Percentiles rank a stretch among this genome's conserved stretches.
phyloP scores from a whole-genome alignment of 2,888 invertebrate species.

The Encarsia formosa region DNA sequence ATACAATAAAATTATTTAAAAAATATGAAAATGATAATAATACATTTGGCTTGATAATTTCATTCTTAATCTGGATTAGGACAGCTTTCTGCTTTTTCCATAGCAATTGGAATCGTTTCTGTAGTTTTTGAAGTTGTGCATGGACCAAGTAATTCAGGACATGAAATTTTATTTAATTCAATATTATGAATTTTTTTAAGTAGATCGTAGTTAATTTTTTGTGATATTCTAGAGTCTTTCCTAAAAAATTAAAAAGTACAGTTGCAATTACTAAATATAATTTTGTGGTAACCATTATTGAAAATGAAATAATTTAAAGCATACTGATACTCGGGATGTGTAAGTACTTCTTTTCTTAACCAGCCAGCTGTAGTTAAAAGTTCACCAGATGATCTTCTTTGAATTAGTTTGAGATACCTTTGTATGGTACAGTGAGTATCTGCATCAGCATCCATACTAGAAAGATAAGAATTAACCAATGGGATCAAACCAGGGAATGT shows the following conservation, averaged over 20 bases:
- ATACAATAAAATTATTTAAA: constrained; percentile 26
- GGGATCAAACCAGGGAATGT: constrained; percentile 93
- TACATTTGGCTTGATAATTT: constrained; percentile 24
- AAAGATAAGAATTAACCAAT: constrained; percentile 88
- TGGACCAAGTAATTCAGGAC: constrained; percentile 73
- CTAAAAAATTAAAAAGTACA: constrained; percentile 51
- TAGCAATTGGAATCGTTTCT: constrained; percentile 78
- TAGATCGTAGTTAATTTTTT: constrained; percentile 87
- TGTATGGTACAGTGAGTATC: constrained; percentile 97
- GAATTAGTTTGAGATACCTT: constrained; percentile 91
- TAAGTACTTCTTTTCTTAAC: constrained; percentile 84
- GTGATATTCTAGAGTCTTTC: constrained; percentile 84
- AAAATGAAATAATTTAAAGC: constrained; percentile 27
- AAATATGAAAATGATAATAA: constrained; percentile 27
- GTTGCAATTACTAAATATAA: constrained; percentile 2
- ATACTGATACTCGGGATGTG: constrained; percentile 87
- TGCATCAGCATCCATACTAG: constrained; percentile 95
- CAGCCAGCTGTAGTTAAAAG: constrained; percentile 91
- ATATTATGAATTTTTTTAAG: constrained; percentile 71
- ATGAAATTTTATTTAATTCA: constrained; percentile 66
- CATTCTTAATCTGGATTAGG: constrained; percentile 11
- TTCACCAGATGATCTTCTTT: constrained; percentile 81
- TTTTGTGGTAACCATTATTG: neutral
- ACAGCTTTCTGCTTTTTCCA: constrained; percentile 56
- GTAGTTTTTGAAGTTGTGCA: constrained; percentile 75